Percentiles rank a stretch among this genome's conserved stretches.
phyloP scores from a whole-genome alignment of 2,797 vertebrate genomes.

The Phataginus tricuspis region DNA sequence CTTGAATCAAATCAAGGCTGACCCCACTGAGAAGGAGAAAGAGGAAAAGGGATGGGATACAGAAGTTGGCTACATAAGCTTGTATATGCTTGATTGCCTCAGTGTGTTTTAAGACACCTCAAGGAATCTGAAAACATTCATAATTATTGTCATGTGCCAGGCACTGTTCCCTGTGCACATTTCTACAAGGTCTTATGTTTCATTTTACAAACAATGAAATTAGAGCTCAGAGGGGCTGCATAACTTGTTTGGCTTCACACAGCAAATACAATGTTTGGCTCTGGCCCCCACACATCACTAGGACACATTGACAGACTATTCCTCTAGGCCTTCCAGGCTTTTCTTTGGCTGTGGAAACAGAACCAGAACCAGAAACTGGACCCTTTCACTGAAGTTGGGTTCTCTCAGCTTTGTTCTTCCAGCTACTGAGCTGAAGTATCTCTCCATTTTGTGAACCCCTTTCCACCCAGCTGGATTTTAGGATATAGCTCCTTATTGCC shows the following conservation, averaged over 20 bases:
- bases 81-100: background rate
- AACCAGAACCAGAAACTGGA: background rate
- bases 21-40: background rate
- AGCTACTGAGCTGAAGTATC: background rate
- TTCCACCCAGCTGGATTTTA: background rate
- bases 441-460: background rate
- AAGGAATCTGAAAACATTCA: background rate
- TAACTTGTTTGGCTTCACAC: background rate
- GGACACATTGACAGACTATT: background rate
- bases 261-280: background rate
- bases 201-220: background rate
- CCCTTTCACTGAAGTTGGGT: background rate
- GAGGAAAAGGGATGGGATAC: background rate
- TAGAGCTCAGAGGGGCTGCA: background rate
- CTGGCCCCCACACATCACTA: background rate
- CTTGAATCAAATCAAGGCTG: background rate
- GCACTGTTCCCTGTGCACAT: background rate
- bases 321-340: background rate
- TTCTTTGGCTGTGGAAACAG: no score
- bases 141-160: background rate
- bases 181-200: background rate
- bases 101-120: background rate
- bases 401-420: background rate
- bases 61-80: background rate
- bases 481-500: background rate